Evolutionary conservation across 2,113 vertebrate species (phyloP).

Genomic region (Corythoichthys intestinalis): DNA sequence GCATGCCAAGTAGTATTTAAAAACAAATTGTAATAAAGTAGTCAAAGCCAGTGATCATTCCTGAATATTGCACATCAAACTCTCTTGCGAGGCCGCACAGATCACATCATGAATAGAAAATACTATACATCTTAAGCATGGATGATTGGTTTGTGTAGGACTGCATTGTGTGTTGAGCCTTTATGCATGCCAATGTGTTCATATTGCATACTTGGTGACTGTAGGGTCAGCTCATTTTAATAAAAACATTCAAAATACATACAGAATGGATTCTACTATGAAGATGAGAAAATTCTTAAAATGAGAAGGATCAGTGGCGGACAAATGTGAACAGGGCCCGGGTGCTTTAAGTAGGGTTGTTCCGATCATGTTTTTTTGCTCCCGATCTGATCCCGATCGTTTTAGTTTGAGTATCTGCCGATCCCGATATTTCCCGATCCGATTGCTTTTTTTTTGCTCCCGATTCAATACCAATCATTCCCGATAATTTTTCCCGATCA

Average conservation of each 20-base stretch:
- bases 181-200: constrained; percentile 21
- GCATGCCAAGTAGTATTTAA: constrained; percentile 28
- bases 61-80: constrained; percentile 50
- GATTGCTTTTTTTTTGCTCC: too few relatives aligned
- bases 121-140: background rate
- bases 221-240: background rate
- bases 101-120: constrained; percentile 57
- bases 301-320: background rate
- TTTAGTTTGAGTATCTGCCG: too few relatives aligned
- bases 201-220: constrained; percentile 4
- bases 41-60: constrained; percentile 32
- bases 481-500: too few relatives aligned
- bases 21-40: constrained; percentile 20
- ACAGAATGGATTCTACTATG: background rate
- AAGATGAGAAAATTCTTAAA: background rate
- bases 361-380: too few relatives aligned
- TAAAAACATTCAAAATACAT: background rate
- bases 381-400: too few relatives aligned
- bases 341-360: too few relatives aligned
- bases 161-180: constrained; percentile 1
- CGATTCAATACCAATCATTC: too few relatives aligned
- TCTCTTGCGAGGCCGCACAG: constrained; percentile 38
- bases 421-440: too few relatives aligned
- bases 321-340: background rate
- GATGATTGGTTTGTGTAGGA: background rate